Evolutionary conservation across 2,888 invertebrate genomes (phyloP).

Genomic region (Cryptops parisi): DNA sequence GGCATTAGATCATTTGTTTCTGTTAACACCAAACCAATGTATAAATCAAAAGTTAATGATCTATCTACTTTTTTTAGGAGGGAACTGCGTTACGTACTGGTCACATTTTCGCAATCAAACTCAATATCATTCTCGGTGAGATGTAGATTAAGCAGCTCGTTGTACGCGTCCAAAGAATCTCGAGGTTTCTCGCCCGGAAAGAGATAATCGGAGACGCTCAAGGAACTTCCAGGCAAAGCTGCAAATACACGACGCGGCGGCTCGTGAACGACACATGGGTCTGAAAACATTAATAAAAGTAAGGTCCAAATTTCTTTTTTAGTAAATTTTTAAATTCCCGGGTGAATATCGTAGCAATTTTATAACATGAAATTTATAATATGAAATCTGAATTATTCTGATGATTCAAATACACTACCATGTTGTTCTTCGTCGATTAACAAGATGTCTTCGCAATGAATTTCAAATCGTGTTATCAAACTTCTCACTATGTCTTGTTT

Average conservation of each 20-base stretch:
- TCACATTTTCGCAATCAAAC: slow-evolving; percentile 59
- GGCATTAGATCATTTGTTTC: too few species aligned
- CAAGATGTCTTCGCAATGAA: slow-evolving; percentile 76
- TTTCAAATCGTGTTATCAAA: slow-evolving; percentile 66
- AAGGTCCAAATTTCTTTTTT: too few species aligned
- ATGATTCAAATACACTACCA: slow-evolving; percentile 17
- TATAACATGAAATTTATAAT: too few species aligned
- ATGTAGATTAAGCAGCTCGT: slow-evolving; percentile 64
- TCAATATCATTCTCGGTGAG: slow-evolving; percentile 53
- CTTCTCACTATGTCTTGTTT: slow-evolving; percentile 74
- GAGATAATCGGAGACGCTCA: slow-evolving; percentile 74
- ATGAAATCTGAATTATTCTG: neutral
- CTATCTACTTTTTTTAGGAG: neutral
- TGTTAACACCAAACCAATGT: too few species aligned
- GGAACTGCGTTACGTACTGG: slow-evolving; percentile 40
- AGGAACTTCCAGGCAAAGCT: slow-evolving; percentile 44
- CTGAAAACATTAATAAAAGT: slow-evolving; percentile 34
- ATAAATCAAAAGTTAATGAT: too few species aligned
- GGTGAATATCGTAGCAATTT: too few species aligned
- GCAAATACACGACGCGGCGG: slow-evolving; percentile 75
- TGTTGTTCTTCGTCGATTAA: slow-evolving; percentile 55
- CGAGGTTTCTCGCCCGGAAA: slow-evolving; percentile 79
- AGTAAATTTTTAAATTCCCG: too few species aligned
- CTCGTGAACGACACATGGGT: slow-evolving; percentile 68
- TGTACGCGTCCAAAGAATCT: slow-evolving; percentile 62